These are phyloP conservation scores for Eueremaeus valkanovi DNA, from an alignment of 2,888 invertebrate species.

Conservation along the genomic window DNA sequence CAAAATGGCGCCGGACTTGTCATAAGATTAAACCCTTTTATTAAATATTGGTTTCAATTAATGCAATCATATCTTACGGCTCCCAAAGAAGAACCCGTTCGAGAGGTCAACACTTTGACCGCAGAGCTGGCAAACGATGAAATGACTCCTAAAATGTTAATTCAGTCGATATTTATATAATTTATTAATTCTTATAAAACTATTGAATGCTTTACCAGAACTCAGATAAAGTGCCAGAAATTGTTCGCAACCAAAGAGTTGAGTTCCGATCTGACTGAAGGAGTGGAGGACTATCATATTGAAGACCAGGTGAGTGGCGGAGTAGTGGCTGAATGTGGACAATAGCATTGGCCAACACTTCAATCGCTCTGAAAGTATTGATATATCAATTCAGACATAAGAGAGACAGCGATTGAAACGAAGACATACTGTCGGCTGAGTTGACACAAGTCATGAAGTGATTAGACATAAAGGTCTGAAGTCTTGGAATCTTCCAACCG, in stretches of 20 bases:
- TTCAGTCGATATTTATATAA: not conserved
- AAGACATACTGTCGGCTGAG: slow-evolving; percentile 63
- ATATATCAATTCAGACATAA: slow-evolving; percentile 22
- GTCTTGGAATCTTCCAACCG: slow-evolving; percentile 71
- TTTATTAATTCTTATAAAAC: not conserved
- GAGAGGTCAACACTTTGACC: slow-evolving; percentile 67
- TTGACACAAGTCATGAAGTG: slow-evolving; percentile 78
- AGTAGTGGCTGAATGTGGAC: slow-evolving; percentile 92
- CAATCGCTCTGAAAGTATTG: slow-evolving; percentile 20
- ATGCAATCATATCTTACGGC: slow-evolving; percentile 65
- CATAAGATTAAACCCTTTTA: slow-evolving; percentile 46
- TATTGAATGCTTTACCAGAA: slow-evolving; percentile 58
- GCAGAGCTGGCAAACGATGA: slow-evolving; percentile 79
- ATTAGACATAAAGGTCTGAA: slow-evolving; percentile 69
- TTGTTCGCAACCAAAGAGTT: slow-evolving; percentile 80
- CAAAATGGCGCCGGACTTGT: slow-evolving; percentile 94
- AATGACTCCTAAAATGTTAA: slow-evolving; percentile 60
- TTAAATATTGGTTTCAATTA: slow-evolving; percentile 31
- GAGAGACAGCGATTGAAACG: slow-evolving; percentile 50
- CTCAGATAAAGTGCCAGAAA: slow-evolving; percentile 84
- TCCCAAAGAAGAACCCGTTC: slow-evolving; percentile 77
- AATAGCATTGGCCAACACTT: slow-evolving; percentile 80
- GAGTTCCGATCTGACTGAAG: slow-evolving; percentile 61
- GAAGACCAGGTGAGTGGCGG: slow-evolving; percentile 74
- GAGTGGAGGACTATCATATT: slow-evolving; percentile 92